Evolutionary conservation across 1,140 invertebrate genomes (phyloP).

Genomic region (Sinella curviseta): DNA sequence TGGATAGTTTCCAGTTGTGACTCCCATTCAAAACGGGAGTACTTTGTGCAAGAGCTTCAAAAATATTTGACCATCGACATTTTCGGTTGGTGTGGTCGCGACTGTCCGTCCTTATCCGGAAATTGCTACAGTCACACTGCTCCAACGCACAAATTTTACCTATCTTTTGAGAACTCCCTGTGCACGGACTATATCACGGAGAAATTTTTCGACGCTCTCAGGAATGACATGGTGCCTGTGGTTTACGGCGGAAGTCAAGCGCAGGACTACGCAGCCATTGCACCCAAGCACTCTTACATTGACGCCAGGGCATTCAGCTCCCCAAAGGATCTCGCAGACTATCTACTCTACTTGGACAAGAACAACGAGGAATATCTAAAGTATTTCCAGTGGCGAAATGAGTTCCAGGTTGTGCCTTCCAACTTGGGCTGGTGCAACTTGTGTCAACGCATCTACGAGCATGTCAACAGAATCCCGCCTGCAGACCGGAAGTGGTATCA

Average conservation of each 20-base stretch:
- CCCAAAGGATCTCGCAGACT: constrained; percentile 58
- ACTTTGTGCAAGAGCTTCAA: constrained; percentile 56
- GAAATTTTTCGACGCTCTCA: constrained; percentile 51
- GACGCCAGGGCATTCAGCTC: constrained; percentile 60
- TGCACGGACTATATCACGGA: constrained; percentile 56
- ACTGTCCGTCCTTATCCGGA: constrained; percentile 37
- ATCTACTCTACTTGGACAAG: constrained; percentile 57
- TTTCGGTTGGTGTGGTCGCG: constrained; percentile 59
- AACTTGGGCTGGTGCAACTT: background rate
- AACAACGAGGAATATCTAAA: constrained; percentile 49
- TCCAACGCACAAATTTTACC: constrained; percentile 51
- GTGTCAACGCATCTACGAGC: background rate
- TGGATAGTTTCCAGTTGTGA: constrained; percentile 62
- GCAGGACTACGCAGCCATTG: constrained; percentile 58
- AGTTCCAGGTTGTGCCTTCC: constrained; percentile 24
- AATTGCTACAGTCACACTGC: constrained; percentile 37
- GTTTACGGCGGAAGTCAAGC: constrained; percentile 63
- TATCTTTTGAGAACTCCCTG: constrained; percentile 54
- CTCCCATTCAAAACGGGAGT: constrained; percentile 55
- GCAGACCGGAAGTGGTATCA: background rate
- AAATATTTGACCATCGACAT: constrained; percentile 61
- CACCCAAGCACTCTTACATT: constrained; percentile 69
- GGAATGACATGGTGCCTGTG: constrained; percentile 63
- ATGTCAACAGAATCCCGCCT: background rate
- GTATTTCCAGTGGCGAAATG: constrained; percentile 51